These are phyloP conservation scores for Hexactinellida sp. DNA, from an alignment of 37 sponge, comb jelly and placozoan species.

Conservation along the genomic window DNA sequence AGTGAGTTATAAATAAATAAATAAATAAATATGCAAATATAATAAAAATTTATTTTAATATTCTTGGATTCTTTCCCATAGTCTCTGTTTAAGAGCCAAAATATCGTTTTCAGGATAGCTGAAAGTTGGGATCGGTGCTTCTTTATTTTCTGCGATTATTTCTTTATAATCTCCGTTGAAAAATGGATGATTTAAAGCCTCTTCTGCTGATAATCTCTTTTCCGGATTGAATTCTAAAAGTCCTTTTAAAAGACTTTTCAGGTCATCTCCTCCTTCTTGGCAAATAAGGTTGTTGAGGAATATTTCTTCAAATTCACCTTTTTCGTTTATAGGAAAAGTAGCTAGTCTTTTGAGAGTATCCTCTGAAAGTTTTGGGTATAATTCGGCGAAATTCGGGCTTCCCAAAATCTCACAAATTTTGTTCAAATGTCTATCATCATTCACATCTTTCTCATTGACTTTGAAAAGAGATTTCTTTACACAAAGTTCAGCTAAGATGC, in stretches of 20 bases:
- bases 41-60: background rate
- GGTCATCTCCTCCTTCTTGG: background rate
- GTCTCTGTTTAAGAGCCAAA: background rate
- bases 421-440: conserved; percentile 1
- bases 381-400: background rate
- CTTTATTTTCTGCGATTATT: background rate
- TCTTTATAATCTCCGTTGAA: background rate
- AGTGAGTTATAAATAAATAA: background rate
- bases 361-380: background rate
- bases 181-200: background rate
- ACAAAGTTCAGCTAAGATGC: conserved; percentile 1
- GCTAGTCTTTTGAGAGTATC: background rate
- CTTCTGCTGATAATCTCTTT: background rate
- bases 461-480: background rate
- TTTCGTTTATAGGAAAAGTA: background rate
- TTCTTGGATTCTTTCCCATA: conserved; percentile 1
- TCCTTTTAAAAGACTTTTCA: background rate
- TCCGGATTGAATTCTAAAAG: background rate
- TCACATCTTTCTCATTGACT: background rate
- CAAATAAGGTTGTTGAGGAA: background rate
- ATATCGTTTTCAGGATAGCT: background rate
- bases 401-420: conserved; percentile 5
- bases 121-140: background rate
- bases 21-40: background rate
- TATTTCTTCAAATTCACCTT: background rate